phyloP scores from a whole-genome alignment of 2,797 vertebrate genomes.

The Poecile montanus region DNA sequence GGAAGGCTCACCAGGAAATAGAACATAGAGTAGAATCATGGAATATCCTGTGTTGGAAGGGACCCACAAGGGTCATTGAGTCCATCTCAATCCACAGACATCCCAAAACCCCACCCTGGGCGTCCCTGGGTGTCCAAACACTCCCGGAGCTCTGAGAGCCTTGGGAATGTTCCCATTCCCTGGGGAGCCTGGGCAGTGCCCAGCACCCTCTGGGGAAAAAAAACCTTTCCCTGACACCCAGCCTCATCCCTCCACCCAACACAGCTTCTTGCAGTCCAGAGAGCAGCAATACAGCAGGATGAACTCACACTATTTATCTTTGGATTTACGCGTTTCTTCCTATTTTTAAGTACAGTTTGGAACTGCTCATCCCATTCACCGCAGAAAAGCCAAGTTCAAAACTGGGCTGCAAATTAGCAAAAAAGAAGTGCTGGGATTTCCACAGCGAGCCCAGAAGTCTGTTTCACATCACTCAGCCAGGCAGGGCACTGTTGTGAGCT shows the following conservation, averaged over 20 bases:
- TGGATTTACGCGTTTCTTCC: not conserved
- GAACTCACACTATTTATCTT: not conserved
- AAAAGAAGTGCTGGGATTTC: constrained; percentile 43
- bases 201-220: not conserved
- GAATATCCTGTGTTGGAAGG: not conserved
- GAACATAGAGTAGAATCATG: rapidly evolving
- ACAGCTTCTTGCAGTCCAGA: not conserved
- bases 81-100: rapidly evolving
- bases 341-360: not conserved
- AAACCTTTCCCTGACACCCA: not conserved
- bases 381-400: not conserved
- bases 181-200: not conserved
- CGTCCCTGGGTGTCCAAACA: rapidly evolving
- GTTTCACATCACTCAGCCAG: constrained; percentile 53
- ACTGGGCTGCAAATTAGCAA: not conserved
- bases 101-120: not conserved
- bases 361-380: not conserved
- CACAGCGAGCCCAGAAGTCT: constrained; percentile 25
- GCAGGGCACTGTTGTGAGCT: constrained; percentile 42
- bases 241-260: rapidly evolving
- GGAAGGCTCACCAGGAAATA: not conserved
- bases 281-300: not conserved
- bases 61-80: rapidly evolving
- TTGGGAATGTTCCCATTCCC: rapidly evolving
- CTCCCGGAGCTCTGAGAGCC: not conserved